Evolutionary conservation across 2,797 vertebrate genomes (phyloP).

Genomic region (Simalia tracyae): DNA sequence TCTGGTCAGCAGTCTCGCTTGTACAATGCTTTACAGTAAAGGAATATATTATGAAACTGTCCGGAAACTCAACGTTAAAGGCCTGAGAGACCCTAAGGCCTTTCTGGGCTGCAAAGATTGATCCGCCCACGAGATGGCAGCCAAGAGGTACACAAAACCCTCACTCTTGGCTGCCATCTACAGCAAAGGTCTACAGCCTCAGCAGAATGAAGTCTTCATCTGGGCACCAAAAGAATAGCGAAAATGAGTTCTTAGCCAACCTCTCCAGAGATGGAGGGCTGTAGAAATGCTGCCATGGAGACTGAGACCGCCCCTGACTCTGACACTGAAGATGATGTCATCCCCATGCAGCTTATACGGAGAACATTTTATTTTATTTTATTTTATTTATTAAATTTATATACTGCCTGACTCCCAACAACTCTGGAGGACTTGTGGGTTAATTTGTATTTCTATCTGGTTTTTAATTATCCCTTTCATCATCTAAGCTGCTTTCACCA

Average conservation of each 20-base stretch:
- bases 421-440: background rate
- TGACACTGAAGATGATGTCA: background rate
- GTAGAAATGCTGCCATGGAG: background rate
- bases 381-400: background rate
- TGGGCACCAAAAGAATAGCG: background rate
- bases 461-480: background rate
- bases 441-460: background rate
- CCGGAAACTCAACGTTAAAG: background rate
- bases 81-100: background rate
- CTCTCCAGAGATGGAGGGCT: background rate
- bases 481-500: background rate
- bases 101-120: background rate
- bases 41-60: background rate
- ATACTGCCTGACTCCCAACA: background rate
- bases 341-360: background rate
- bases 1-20: background rate
- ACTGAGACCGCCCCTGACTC: background rate
- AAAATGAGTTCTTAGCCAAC: background rate
- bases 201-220: background rate
- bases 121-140: background rate
- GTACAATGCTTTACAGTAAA: background rate
- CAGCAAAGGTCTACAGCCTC: background rate
- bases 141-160: background rate
- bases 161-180: background rate
- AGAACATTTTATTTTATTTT: background rate